A percentile compares a stretch with the other conserved stretches of the same genome.
These are phyloP conservation scores for Ateles fusciceps DNA, from an alignment of 2,797 vertebrate genomes.

Conservation along the genomic window DNA sequence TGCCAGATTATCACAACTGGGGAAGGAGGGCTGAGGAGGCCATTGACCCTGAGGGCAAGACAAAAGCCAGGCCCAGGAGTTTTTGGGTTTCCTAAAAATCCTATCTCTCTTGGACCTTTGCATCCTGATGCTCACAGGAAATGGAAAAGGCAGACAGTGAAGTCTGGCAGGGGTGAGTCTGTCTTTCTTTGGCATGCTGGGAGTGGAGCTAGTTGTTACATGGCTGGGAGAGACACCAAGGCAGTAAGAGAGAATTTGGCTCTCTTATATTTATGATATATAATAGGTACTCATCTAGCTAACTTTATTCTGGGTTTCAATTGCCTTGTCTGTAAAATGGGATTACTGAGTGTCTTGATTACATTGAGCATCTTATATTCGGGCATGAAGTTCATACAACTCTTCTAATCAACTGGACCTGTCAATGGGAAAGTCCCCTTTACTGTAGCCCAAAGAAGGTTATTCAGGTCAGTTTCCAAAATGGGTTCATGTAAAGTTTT, in stretches of 20 bases:
- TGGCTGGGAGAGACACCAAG: background rate
- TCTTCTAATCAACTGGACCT: background rate
- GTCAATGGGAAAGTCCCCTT: background rate
- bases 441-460: background rate
- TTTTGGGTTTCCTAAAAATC: background rate
- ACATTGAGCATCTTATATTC: background rate
- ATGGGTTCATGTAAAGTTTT: background rate
- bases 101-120: background rate
- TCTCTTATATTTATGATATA: background rate
- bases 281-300: background rate
- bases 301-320: background rate
- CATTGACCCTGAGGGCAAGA: background rate
- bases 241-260: background rate
- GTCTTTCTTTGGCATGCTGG: background rate
- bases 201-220: background rate
- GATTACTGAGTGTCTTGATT: background rate
- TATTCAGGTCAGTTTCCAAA: background rate
- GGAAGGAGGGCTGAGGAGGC: background rate
- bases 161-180: background rate
- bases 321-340: background rate
- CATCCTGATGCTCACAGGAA: background rate
- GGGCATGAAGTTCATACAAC: background rate
- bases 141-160: background rate
- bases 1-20: background rate
- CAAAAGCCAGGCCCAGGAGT: background rate